Conservation (phyloP, 1,140 invertebrate genomes). For the Ooceraea biroi region DNA sequence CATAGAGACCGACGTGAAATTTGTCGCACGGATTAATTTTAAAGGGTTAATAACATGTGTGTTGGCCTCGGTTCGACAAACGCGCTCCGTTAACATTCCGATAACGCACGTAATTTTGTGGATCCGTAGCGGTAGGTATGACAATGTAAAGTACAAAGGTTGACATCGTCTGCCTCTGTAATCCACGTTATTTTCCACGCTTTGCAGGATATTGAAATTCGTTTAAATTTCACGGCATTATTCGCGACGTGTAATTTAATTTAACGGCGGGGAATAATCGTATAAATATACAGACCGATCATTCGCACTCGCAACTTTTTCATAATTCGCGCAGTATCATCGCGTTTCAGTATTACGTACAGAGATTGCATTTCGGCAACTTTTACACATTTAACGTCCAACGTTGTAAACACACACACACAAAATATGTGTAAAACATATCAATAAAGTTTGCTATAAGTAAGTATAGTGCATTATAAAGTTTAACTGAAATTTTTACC, state of each 20-base stretch:
- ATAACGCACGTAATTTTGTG: constrained; percentile 55
- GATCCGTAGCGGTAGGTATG: constrained; percentile 19
- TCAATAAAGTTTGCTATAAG: neutral
- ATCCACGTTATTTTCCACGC: constrained; percentile 45
- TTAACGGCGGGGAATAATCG: constrained; percentile 15
- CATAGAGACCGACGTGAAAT: constrained; percentile 23
- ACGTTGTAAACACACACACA: neutral
- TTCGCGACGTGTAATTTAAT: constrained; percentile 52
- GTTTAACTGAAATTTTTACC: constrained; percentile 1
- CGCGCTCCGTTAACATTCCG: constrained; percentile 49
- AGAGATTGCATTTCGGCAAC: neutral
- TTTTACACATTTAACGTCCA: neutral
- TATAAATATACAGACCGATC: neutral
- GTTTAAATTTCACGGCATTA: constrained; percentile 50
- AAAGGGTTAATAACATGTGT: constrained; percentile 47
- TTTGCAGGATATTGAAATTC: constrained; percentile 46
- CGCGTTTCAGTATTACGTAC: neutral
- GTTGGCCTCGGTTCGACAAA: constrained; percentile 32
- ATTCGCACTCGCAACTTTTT: constrained; percentile 25
- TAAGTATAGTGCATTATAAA: neutral
- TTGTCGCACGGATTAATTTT: constrained; percentile 59
- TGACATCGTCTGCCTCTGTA: constrained; percentile 42
- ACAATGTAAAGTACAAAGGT: constrained; percentile 61
- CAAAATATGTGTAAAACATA: neutral
- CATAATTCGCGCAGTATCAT: neutral